Percentiles rank a stretch among this genome's conserved stretches.
Conservation (phyloP, 2,797 vertebrate species). For the Macropus fuliginosus region DNA sequence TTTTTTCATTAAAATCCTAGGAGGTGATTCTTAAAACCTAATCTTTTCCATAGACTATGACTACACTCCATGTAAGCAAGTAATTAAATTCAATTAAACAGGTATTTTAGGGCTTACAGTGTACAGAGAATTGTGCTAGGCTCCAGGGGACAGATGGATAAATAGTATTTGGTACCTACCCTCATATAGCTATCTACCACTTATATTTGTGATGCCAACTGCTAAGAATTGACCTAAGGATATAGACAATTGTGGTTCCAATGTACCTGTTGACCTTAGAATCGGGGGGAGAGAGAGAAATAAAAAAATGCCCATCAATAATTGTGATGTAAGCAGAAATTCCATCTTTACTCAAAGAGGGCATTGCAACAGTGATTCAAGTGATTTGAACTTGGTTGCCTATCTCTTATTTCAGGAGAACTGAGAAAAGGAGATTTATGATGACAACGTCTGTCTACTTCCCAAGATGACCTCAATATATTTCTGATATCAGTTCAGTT, state of each 20-base stretch:
- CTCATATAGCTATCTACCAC: neutral
- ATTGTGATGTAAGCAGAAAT: slow-evolving; percentile 25
- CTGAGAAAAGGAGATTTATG: slow-evolving; percentile 31
- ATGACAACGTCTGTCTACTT: neutral
- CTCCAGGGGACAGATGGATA: neutral
- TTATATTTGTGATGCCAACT: neutral
- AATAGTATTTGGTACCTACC: neutral
- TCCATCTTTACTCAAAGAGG: slow-evolving; percentile 19
- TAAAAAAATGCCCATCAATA: slow-evolving; percentile 4
- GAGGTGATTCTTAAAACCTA: neutral
- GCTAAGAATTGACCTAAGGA: neutral
- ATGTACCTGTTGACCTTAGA: neutral
- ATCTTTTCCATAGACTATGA: neutral
- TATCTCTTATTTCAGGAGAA: neutral
- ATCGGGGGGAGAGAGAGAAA: slow-evolving; percentile 12
- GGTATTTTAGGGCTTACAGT: neutral
- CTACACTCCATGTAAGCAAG: neutral
- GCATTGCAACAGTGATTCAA: slow-evolving; percentile 47
- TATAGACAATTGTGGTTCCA: neutral
- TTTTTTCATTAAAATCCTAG: neutral
- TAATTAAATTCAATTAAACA: slow-evolving; percentile 35
- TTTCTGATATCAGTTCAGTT: neutral
- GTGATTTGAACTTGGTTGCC: slow-evolving; percentile 1
- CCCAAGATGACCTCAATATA: neutral
- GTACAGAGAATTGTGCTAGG: neutral